Percentiles rank a stretch among this genome's conserved stretches.
Conservation (phyloP, 2,888 invertebrate genomes). For the Nomada ferruginata region DNA sequence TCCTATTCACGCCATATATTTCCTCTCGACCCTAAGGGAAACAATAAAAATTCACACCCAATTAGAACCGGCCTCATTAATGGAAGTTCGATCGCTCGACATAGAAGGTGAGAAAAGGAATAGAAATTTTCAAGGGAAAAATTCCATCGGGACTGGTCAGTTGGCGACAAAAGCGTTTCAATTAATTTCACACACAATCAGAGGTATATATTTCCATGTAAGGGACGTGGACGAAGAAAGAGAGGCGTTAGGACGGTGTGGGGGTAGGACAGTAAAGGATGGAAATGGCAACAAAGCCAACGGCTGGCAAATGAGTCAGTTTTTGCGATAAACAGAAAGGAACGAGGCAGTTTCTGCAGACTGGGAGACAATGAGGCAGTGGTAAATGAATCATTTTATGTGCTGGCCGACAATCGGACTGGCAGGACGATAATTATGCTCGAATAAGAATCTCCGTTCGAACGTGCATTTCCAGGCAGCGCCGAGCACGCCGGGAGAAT, state of each 20-base stretch:
- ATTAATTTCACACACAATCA: conserved; percentile 30
- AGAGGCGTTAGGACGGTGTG: not conserved
- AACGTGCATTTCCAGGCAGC: not conserved
- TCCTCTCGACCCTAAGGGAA: too few species aligned
- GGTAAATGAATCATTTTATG: conserved; percentile 64
- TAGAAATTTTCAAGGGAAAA: conserved; percentile 9
- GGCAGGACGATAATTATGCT: conserved; percentile 39
- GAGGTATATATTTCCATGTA: conserved; percentile 40
- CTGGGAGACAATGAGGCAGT: conserved; percentile 67
- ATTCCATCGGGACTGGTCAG: conserved; percentile 39
- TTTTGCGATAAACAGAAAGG: conserved; percentile 73
- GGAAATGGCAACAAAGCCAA: conserved; percentile 54
- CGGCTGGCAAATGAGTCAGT: conserved; percentile 72
- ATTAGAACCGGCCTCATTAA: not conserved
- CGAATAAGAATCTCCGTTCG: conserved; percentile 7
- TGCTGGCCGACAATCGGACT: conserved; percentile 37
- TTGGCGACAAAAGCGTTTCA: conserved; percentile 36
- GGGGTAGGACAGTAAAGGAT: not conserved
- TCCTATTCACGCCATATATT: too few species aligned
- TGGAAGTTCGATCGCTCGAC: not conserved
- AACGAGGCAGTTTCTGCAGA: conserved; percentile 66
- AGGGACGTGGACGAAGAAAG: not conserved
- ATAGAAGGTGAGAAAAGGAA: conserved; percentile 9
- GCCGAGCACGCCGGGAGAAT: too few species aligned
- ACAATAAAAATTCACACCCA: too few species aligned